A percentile compares a stretch with the other conserved stretches of the same genome.
phyloP scores from a whole-genome alignment of 2,888 invertebrate genomes.

The Lissocephala sabroskyi region DNA sequence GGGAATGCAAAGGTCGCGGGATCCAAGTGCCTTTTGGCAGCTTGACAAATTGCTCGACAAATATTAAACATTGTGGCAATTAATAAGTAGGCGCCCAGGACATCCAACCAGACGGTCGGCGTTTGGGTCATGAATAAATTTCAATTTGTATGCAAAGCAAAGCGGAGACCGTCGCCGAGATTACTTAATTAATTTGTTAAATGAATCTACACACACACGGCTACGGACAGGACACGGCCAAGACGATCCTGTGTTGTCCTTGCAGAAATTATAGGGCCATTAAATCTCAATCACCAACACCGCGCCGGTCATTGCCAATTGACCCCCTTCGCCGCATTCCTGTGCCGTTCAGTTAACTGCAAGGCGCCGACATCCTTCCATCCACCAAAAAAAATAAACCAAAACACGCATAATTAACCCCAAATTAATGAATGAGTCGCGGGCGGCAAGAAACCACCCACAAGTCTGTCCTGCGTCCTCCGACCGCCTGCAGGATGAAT shows the following conservation, averaged over 20 bases:
- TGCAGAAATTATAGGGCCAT: no score
- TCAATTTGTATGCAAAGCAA: background rate
- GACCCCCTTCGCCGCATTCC: no score
- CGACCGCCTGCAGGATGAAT: background rate
- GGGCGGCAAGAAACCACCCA: background rate
- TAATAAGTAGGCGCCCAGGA: no score
- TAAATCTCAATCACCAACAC: background rate
- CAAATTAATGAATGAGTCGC: conserved; percentile 1
- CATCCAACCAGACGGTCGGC: no score
- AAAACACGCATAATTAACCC: background rate
- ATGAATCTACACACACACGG: background rate
- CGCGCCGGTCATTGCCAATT: no score
- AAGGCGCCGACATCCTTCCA: background rate
- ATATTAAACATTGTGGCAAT: no score
- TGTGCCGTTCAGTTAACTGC: no score
- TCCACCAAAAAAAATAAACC: background rate
- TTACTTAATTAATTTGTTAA: conserved; percentile 1
- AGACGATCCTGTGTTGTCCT: no score
- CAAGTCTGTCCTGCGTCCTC: background rate
- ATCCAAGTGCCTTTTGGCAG: no score
- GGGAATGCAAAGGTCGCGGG: no score
- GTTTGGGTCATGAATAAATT: background rate
- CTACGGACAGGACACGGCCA: background rate
- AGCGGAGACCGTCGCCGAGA: background rate
- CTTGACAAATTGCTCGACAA: no score